Evolutionary conservation across 2,113 vertebrate species (phyloP).

Genomic region (Plotosus lineatus): DNA sequence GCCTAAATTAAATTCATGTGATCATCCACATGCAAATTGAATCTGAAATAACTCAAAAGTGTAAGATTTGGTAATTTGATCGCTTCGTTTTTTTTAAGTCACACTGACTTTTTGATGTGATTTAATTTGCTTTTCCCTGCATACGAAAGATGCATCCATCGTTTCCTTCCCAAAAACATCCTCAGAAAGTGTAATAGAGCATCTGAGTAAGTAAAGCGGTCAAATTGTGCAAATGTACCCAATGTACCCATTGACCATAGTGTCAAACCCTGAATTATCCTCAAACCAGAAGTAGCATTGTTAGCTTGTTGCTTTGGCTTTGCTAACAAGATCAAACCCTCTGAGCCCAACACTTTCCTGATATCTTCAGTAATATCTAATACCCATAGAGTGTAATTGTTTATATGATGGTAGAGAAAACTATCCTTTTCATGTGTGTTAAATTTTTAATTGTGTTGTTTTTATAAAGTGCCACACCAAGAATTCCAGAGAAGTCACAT

Average conservation of each 20-base stretch:
- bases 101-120: conserved; percentile 55
- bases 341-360: conserved; percentile 23
- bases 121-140: conserved; percentile 65
- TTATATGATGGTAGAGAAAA: conserved; percentile 18
- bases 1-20: background rate
- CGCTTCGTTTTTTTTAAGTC: background rate
- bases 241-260: conserved; percentile 25
- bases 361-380: background rate
- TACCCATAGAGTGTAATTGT: background rate
- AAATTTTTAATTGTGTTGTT: conserved; percentile 6
- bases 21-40: background rate
- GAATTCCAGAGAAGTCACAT: conserved; percentile 94
- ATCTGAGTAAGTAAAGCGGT: conserved; percentile 81
- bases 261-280: conserved; percentile 48
- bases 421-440: background rate
- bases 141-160: conserved; percentile 77
- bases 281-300: conserved; percentile 13
- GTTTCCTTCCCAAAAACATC: conserved; percentile 81
- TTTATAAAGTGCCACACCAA: conserved; percentile 85
- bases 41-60: background rate
- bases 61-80: background rate
- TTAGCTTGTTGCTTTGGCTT: conserved; percentile 1
- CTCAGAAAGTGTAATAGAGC: conserved; percentile 87
- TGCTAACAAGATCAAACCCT: conserved; percentile 3
- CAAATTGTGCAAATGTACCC: conserved; percentile 39